Conservation (phyloP, 2,113 vertebrate genomes). For the Dicaeum eximium region DNA sequence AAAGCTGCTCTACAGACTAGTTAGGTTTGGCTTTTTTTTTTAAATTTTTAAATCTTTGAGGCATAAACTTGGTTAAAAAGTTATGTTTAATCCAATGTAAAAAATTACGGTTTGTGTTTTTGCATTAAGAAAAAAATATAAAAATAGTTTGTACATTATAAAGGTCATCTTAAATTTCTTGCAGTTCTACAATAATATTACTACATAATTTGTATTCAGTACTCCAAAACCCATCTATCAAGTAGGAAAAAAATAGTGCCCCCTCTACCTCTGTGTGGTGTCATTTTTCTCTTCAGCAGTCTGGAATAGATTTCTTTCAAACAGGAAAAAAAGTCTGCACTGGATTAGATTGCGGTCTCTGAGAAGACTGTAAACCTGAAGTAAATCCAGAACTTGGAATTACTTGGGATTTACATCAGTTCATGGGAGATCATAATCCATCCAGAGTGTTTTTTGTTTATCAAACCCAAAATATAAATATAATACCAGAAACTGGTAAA, state of each 20-base stretch:
- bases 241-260: slow-evolving; percentile 28
- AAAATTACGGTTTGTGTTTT: slow-evolving; percentile 53
- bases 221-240: slow-evolving; percentile 39
- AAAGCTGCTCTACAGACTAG: slow-evolving; percentile 1
- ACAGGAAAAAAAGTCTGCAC: background rate
- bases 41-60: background rate
- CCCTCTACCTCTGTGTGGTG: background rate
- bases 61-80: slow-evolving; percentile 64
- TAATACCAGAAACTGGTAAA: background rate
- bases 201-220: slow-evolving; percentile 40
- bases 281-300: background rate
- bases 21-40: background rate
- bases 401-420: background rate
- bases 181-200: slow-evolving; percentile 53
- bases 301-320: background rate
- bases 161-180: slow-evolving; percentile 51
- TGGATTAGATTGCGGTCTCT: background rate
- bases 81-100: slow-evolving; percentile 60
- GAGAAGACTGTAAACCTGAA: background rate
- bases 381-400: background rate
- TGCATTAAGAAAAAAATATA: slow-evolving; percentile 67
- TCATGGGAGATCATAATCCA: background rate
- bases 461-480: background rate
- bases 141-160: slow-evolving; percentile 75
- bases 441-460: background rate